These are phyloP conservation scores for Strix aluco DNA, from an alignment of 2,113 vertebrate genomes.

Conservation along the genomic window DNA sequence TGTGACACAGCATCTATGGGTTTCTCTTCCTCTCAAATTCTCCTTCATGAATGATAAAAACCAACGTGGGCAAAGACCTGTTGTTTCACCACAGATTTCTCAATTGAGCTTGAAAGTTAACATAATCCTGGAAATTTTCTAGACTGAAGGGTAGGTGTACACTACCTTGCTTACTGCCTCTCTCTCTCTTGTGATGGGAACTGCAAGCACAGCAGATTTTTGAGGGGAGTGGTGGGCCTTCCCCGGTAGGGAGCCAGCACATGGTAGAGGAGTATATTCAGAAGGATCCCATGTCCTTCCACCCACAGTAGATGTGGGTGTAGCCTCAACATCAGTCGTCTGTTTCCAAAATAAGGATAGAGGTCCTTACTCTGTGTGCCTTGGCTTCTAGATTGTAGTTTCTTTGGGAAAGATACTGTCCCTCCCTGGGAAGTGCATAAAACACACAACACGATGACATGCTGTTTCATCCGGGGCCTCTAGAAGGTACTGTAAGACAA, in stretches of 20 bases:
- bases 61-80: not conserved
- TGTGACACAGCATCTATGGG: accelerated
- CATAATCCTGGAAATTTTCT: not conserved
- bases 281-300: not conserved
- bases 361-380: not conserved
- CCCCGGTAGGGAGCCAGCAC: not conserved
- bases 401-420: not conserved
- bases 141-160: not conserved
- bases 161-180: accelerated
- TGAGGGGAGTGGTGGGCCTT: not conserved
- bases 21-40: not conserved
- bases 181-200: not conserved
- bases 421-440: not conserved
- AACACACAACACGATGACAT: not conserved
- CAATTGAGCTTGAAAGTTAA: not conserved
- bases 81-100: not conserved
- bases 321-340: not conserved
- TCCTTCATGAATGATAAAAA: not conserved
- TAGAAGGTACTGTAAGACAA: slow-evolving; percentile 53
- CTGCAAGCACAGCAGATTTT: not conserved
- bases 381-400: not conserved
- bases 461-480: not conserved
- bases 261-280: not conserved
- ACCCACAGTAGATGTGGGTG: not conserved
- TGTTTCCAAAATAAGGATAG: not conserved